These are phyloP conservation scores for Misgurnus anguillicaudatus DNA, from an alignment of 2,113 vertebrate genomes.

Conservation along the genomic window DNA sequence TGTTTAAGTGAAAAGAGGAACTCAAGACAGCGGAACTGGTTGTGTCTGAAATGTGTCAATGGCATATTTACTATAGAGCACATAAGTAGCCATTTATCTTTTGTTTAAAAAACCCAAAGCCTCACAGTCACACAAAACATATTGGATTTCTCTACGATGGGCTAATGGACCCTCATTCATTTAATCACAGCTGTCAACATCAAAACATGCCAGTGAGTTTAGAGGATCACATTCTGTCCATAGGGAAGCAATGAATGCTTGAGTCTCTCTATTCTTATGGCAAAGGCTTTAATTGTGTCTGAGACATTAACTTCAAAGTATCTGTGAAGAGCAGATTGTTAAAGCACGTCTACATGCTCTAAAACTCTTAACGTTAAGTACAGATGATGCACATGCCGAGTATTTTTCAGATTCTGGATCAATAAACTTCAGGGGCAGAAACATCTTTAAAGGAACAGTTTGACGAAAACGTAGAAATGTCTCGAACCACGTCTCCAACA, in stretches of 20 bases:
- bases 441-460: too few relatives aligned
- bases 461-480: too few relatives aligned
- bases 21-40: too few relatives aligned
- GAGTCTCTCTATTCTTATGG: conserved; percentile 2
- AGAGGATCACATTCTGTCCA: conserved; percentile 15
- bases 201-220: conserved; percentile 26
- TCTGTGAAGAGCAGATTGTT: conserved; percentile 28
- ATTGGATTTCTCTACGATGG: conserved; percentile 59
- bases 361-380: conserved; percentile 18
- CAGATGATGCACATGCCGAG: neutral
- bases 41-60: too few relatives aligned
- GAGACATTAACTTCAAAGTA: conserved; percentile 70
- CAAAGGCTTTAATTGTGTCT: conserved; percentile 61
- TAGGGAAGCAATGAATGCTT: neutral
- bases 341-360: neutral
- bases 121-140: conserved; percentile 55
- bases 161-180: conserved; percentile 70
- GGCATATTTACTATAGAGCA: neutral
- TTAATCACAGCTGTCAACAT: conserved; percentile 61
- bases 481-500: too few relatives aligned
- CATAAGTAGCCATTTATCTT: neutral
- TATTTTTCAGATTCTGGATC: too few relatives aligned
- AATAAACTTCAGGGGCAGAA: too few relatives aligned
- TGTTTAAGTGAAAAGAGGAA: too few relatives aligned
- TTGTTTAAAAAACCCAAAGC: conserved; percentile 55